Conservation (phyloP, 2,113 vertebrate genomes). For the Camelus bactrianus region DNA sequence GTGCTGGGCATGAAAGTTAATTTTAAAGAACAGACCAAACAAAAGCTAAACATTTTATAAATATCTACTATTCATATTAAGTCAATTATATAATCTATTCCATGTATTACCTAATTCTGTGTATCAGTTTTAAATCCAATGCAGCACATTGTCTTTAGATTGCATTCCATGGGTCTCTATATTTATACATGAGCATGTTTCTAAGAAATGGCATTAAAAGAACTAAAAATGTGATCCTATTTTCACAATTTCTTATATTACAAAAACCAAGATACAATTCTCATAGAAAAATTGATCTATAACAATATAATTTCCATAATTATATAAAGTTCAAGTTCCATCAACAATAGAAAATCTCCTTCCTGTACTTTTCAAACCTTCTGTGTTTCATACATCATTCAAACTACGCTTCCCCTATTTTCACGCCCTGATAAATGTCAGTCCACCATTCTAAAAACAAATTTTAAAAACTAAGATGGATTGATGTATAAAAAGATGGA, state of each 20-base stretch:
- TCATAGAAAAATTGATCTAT: neutral
- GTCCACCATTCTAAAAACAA: neutral
- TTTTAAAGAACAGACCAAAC: slow-evolving; percentile 40
- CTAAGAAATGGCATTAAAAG: neutral
- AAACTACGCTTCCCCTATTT: neutral
- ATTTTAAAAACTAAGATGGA: slow-evolving; percentile 17
- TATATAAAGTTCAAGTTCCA: neutral
- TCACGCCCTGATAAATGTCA: neutral
- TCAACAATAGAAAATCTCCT: neutral
- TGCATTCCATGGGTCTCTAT: neutral
- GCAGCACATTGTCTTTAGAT: neutral
- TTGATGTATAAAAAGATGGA: neutral
- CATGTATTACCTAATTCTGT: neutral
- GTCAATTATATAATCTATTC: neutral
- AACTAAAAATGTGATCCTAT: neutral
- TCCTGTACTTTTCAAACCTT: neutral
- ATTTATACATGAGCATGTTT: neutral
- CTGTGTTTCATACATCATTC: neutral
- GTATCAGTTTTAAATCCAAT: slow-evolving; percentile 24
- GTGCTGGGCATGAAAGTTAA: neutral
- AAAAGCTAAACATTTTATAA: slow-evolving; percentile 26
- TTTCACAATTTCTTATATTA: neutral
- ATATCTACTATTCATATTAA: neutral
- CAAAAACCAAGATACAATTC: neutral
- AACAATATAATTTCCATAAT: neutral